Evolutionary conservation across 2,888 invertebrate species (phyloP).

Genomic region (Pomacea canaliculata): DNA sequence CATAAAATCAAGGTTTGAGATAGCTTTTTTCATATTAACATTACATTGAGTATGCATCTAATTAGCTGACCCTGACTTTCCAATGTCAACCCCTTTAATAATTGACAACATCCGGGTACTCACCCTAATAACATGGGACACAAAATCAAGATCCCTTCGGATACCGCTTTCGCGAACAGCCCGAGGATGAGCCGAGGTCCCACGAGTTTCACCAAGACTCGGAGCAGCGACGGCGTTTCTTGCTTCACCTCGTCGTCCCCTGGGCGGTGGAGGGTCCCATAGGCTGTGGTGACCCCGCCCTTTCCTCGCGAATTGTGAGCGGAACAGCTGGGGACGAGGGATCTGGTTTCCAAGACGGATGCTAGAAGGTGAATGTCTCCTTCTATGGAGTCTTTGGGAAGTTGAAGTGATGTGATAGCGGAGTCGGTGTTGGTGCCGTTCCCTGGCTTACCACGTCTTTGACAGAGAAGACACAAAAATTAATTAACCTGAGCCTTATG

Average conservation of each 20-base stretch:
- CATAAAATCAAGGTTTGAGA: too few species aligned
- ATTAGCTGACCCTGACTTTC: too few species aligned
- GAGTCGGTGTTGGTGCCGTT: not conserved
- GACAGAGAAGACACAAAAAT: not conserved
- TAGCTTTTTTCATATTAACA: too few species aligned
- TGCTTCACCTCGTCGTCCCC: too few species aligned
- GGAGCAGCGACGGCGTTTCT: too few species aligned
- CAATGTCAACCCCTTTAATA: too few species aligned
- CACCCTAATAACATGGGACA: conserved; percentile 43
- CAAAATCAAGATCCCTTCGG: conserved; percentile 37
- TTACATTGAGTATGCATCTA: too few species aligned
- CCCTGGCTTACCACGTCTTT: conserved; percentile 1
- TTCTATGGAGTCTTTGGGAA: not conserved
- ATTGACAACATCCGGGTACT: not conserved
- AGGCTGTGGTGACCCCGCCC: too few species aligned
- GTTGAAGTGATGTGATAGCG: not conserved
- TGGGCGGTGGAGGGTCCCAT: too few species aligned
- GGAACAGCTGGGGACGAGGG: not conserved
- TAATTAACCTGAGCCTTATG: too few species aligned
- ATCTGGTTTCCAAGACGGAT: not conserved
- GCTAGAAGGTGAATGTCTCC: not conserved
- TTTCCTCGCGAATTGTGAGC: not conserved
- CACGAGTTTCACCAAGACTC: too few species aligned
- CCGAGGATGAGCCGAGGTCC: too few species aligned
- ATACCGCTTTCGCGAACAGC: not conserved